These are phyloP conservation scores for Chiloscyllium punctatum DNA, from an alignment of 2,797 vertebrate species.

Conservation along the genomic window DNA sequence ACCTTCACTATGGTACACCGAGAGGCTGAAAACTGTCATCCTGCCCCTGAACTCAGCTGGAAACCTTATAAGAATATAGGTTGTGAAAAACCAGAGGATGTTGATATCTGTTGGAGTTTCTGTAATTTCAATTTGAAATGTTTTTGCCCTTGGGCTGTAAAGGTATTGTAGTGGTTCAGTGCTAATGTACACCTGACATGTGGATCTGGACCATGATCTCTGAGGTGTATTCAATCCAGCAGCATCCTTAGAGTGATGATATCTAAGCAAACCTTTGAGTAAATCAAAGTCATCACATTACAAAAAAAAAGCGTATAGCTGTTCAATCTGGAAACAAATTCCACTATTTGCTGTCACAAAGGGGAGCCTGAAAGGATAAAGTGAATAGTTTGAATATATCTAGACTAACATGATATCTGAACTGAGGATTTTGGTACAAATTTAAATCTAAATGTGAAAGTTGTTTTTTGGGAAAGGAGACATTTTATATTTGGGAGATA, in stretches of 20 bases:
- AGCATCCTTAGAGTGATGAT: neutral
- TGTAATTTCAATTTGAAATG: too few relatives aligned
- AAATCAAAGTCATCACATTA: neutral
- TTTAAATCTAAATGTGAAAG: neutral
- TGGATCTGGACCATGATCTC: neutral
- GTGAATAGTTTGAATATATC: neutral
- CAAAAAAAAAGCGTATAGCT: neutral
- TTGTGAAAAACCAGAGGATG: too few relatives aligned
- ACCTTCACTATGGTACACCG: too few relatives aligned
- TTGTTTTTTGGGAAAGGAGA: neutral
- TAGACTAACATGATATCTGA: neutral
- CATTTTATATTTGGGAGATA: neutral
- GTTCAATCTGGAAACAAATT: neutral
- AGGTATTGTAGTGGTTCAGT: neutral
- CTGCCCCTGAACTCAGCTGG: too few relatives aligned
- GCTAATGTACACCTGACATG: neutral
- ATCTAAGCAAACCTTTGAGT: neutral
- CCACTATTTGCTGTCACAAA: neutral
- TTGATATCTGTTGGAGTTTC: too few relatives aligned
- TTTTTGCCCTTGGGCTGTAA: neutral
- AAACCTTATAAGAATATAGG: too few relatives aligned
- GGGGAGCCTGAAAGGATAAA: neutral
- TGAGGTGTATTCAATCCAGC: neutral
- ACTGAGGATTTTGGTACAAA: neutral
- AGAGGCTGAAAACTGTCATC: too few relatives aligned